These are phyloP conservation scores for Punctoribates punctum DNA, from an alignment of 2,888 invertebrate species.

Conservation along the genomic window DNA sequence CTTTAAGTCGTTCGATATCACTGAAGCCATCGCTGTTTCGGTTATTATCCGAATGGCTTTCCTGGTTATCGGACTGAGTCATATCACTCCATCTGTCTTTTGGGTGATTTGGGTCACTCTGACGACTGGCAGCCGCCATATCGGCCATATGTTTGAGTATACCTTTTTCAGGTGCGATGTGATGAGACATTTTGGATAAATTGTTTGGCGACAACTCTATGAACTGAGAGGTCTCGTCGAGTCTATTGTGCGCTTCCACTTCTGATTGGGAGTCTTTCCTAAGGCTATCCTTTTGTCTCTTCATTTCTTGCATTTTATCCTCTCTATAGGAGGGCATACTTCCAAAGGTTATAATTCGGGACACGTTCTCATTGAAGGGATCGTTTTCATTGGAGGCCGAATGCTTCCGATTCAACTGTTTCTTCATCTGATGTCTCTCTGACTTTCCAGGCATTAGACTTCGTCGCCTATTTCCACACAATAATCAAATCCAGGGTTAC, in stretches of 20 bases:
- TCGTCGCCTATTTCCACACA: slow-evolving; percentile 31
- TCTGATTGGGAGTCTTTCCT: slow-evolving; percentile 18
- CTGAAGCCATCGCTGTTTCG: slow-evolving; percentile 52
- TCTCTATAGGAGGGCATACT: slow-evolving; percentile 68
- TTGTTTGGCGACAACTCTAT: slow-evolving; percentile 74
- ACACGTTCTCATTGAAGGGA: slow-evolving; percentile 38
- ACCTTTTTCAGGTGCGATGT: slow-evolving; percentile 70
- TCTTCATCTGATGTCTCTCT: slow-evolving; percentile 37
- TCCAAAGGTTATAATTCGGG: slow-evolving; percentile 71
- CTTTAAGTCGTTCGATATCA: slow-evolving; percentile 70
- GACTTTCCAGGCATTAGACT: slow-evolving; percentile 43
- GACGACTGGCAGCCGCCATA: neutral
- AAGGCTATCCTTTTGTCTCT: slow-evolving; percentile 58
- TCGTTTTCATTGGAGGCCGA: slow-evolving; percentile 20
- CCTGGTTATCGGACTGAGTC: slow-evolving; percentile 43
- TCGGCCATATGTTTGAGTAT: slow-evolving; percentile 67
- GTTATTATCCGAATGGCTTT: slow-evolving; percentile 45
- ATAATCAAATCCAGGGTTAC: no score
- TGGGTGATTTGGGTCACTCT: slow-evolving; percentile 51
- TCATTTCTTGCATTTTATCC: slow-evolving; percentile 72
- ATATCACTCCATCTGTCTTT: slow-evolving; percentile 68
- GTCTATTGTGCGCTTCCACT: slow-evolving; percentile 23
- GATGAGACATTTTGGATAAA: slow-evolving; percentile 61
- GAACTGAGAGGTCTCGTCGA: slow-evolving; percentile 57
- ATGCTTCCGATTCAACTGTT: slow-evolving; percentile 36